Conservation (phyloP, 2,888 invertebrate genomes). For the Hemaris fuciformis region DNA sequence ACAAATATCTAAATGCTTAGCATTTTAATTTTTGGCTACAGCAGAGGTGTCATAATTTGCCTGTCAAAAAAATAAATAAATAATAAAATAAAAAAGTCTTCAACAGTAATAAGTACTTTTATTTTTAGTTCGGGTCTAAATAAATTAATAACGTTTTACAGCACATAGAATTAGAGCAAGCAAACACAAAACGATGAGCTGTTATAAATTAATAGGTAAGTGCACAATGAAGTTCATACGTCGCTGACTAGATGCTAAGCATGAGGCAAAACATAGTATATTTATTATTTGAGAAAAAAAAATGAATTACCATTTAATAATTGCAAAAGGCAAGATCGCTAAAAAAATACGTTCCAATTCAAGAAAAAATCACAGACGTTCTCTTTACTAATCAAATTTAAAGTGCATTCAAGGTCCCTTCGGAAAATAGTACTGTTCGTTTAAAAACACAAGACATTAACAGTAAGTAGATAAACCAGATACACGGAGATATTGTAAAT, state of each 20-base stretch:
- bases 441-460: not conserved
- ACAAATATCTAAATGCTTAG: no score
- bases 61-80: no score
- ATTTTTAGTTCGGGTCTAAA: slow-evolving; percentile 34
- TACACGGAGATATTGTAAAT: not conserved
- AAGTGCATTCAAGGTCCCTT: not conserved
- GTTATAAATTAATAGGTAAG: slow-evolving; percentile 16
- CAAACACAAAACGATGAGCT: slow-evolving; percentile 2
- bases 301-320: not conserved
- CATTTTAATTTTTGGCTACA: no score
- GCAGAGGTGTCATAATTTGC: no score
- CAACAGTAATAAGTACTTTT: slow-evolving; percentile 22
- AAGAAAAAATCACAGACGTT: not conserved
- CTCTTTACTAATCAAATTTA: not conserved
- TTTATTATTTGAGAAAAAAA: not conserved
- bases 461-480: not conserved
- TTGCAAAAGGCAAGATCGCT: not conserved
- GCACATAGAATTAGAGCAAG: slow-evolving; percentile 13
- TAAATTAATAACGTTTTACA: slow-evolving; percentile 43
- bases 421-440: not conserved
- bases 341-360: not conserved
- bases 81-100: not conserved
- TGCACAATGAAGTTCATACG: slow-evolving; percentile 8
- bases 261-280: slow-evolving; percentile 13
- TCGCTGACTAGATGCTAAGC: slow-evolving; percentile 29